Percentiles rank a stretch among this genome's conserved stretches.
Evolutionary conservation across 1,140 invertebrate genomes (phyloP).

Genomic region (Lucilia sericata): DNA sequence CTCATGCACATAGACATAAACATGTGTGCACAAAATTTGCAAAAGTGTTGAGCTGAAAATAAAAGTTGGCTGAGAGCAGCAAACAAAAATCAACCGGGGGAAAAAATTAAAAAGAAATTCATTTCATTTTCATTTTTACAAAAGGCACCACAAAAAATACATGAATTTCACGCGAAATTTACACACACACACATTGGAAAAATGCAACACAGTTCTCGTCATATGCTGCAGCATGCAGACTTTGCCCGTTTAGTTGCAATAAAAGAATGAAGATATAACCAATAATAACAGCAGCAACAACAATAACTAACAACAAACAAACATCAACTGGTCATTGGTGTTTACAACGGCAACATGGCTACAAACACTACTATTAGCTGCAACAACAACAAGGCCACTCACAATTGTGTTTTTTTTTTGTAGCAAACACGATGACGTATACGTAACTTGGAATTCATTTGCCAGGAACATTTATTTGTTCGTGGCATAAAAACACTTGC

Average conservation of each 20-base stretch:
- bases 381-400: too few species aligned
- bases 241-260: not conserved
- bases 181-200: not conserved
- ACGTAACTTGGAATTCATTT: constrained; percentile 9
- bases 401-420: not conserved
- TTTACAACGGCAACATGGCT: not conserved
- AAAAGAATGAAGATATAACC: not conserved
- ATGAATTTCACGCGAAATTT: constrained; percentile 6
- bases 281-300: not conserved
- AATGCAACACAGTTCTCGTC: not conserved
- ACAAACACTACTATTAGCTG: not conserved
- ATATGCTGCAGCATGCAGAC: not conserved
- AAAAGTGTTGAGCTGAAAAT: constrained; percentile 23
- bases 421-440: not conserved
- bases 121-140: constrained; percentile 24
- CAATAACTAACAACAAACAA: not conserved
- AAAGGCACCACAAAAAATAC: not conserved
- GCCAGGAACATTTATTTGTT: not conserved
- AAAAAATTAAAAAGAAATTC: not conserved
- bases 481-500: not conserved
- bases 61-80: not conserved
- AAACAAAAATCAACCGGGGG: not conserved
- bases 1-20: not conserved
- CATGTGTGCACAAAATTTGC: not conserved
- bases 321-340: constrained; percentile 1